Evolutionary conservation across 2,113 vertebrate genomes (phyloP).

Genomic region (Eira barbara): DNA sequence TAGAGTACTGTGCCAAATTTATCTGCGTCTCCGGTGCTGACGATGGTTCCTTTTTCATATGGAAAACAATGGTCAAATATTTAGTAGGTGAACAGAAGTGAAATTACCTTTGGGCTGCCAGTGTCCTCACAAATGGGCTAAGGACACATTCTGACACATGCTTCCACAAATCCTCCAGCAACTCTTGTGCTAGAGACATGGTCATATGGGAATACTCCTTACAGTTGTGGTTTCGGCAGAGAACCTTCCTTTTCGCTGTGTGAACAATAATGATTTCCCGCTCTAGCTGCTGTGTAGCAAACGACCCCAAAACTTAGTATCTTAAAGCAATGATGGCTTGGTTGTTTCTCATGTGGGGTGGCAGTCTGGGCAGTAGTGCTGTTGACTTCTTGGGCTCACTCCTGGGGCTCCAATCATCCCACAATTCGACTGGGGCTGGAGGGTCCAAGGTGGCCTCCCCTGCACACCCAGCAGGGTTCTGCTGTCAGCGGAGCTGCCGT

Average conservation of each 20-base stretch:
- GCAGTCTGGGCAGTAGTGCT: accelerated
- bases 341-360: background rate
- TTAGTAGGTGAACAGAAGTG: background rate
- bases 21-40: background rate
- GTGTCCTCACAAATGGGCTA: background rate
- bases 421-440: accelerated
- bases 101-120: background rate
- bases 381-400: background rate
- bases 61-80: background rate
- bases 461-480: background rate
- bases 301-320: background rate
- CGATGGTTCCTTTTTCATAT: background rate
- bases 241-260: background rate
- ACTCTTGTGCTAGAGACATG: background rate
- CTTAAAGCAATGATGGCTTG: accelerated
- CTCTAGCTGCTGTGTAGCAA: background rate
- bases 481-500: accelerated
- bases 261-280: background rate
- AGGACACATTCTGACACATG: background rate
- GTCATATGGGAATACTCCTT: background rate
- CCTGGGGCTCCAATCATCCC: accelerated
- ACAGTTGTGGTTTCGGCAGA: background rate
- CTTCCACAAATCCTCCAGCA: background rate
- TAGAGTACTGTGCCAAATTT: background rate
- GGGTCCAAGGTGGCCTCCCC: background rate